Base-by-base conservation (phyloP, 2,113 vertebrate species). In the Clarias batrachus region DNA sequence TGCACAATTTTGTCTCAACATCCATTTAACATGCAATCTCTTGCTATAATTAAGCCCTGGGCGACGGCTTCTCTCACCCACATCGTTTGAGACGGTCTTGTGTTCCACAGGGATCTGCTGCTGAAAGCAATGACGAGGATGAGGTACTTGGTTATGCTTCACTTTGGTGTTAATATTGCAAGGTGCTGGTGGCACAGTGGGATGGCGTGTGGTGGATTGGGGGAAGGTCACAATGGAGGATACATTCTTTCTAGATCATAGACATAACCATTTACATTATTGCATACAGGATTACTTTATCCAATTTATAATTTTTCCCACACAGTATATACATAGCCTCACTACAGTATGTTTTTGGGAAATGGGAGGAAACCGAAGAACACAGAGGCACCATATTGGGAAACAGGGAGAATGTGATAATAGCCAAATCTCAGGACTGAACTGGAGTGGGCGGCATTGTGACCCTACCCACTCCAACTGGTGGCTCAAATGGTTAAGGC, bases 101-200 rank as follows among this genome's bases (percentile, higher is more conserved):
- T 83, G 87, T 91, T 91, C 89, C 83, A 41, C n/a, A 13, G 83
- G 88, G 86, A 85, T 56, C 77, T 88, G 83, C 83, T 81, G 66
- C 54, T 54, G 74, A 81, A 79, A 80, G 81, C 83, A 84, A 89
- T 88, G 23, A 65, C 90, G 77, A 91, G 90, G 89, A 91, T 91
- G 91, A 91, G 89, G 83, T 90, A 93, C 87, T 86, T 85, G 87
- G 87, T 86, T 90, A 93, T 94, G 91, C 87, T 92, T 95, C 92
- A 93, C 86, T 76, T 68, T 90, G 91, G 94, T 92, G 88, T 83
- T 86, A 92, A 90, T 88, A 90, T 92, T 92, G 90, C 86, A 1
- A 13, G 30, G 66, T 78, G 65, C 80, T 65, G 68, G 21, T 74
- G 81, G 87, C 37, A 59, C 27, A 60, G 37, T 48, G 27, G 76